These are phyloP conservation scores for Crax fasciolata DNA, from an alignment of 2,797 vertebrate species.

Conservation along the genomic window DNA sequence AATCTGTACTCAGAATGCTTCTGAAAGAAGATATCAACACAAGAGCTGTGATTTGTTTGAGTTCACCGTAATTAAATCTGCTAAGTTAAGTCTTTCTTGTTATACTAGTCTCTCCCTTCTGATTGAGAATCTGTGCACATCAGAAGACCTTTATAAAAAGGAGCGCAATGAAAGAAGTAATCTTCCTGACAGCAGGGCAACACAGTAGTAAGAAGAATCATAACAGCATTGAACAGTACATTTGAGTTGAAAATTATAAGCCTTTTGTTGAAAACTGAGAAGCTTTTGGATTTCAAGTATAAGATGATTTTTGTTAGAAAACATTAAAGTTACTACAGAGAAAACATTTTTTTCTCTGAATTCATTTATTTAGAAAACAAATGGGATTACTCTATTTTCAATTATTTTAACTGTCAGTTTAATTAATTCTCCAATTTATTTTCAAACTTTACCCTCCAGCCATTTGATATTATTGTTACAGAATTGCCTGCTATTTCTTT, in stretches of 20 bases:
- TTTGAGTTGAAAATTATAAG: background rate
- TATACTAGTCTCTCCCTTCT: background rate
- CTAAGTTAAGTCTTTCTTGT: background rate
- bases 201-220: background rate
- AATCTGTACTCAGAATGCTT: constrained; percentile 16
- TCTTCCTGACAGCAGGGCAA: background rate
- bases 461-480: background rate
- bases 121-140: background rate
- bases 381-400: constrained; percentile 15
- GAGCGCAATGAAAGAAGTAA: background rate
- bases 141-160: background rate
- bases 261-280: background rate
- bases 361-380: constrained; percentile 48
- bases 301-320: background rate
- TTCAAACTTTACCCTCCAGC: background rate
- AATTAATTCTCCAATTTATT: constrained; percentile 69
- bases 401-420: constrained; percentile 43
- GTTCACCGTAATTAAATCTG: background rate
- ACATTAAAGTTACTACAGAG: background rate
- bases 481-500: background rate
- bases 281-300: background rate
- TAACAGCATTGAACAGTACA: background rate
- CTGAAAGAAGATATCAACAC: background rate
- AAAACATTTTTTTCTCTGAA: background rate
- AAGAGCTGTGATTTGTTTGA: background rate